Conservation (phyloP, 2,113 vertebrate species). For the Pachyramphus minor region DNA sequence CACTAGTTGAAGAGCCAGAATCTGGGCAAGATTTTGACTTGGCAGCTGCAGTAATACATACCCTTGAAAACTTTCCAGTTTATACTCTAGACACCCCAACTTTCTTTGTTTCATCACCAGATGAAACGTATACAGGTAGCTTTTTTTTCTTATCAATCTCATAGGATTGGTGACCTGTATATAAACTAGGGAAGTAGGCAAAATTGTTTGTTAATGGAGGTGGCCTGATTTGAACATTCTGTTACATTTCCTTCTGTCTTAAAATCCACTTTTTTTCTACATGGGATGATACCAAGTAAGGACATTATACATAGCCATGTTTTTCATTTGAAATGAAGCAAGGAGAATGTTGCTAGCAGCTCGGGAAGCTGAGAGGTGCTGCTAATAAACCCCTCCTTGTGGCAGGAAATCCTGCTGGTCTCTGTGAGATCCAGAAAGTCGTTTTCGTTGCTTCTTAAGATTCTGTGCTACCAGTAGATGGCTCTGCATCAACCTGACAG, state of each 20-base stretch:
- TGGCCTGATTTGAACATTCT: neutral
- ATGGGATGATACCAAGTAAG: fast-evolving
- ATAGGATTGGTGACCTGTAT: neutral
- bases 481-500: neutral
- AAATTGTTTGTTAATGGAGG: neutral
- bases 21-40: slow-evolving; percentile 88
- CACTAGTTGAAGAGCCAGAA: slow-evolving; percentile 82
- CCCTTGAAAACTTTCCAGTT: slow-evolving; percentile 87
- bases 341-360: neutral
- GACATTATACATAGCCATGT: neutral
- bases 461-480: neutral
- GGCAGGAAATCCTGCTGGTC: neutral
- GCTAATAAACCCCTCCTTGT: neutral
- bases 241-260: neutral
- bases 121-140: slow-evolving; percentile 90
- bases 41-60: slow-evolving; percentile 89
- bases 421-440: neutral
- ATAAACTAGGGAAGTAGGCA: neutral
- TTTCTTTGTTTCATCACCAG: slow-evolving; percentile 82
- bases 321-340: neutral
- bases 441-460: neutral
- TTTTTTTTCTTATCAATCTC: neutral
- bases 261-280: neutral
- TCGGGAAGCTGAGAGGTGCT: neutral
- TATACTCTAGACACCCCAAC: slow-evolving; percentile 86